Evolutionary conservation across 2,113 vertebrate genomes (phyloP), one percentile per base, ranked within the genome.

Genomic region (Poeciliopsis turrubarensis): DNA sequence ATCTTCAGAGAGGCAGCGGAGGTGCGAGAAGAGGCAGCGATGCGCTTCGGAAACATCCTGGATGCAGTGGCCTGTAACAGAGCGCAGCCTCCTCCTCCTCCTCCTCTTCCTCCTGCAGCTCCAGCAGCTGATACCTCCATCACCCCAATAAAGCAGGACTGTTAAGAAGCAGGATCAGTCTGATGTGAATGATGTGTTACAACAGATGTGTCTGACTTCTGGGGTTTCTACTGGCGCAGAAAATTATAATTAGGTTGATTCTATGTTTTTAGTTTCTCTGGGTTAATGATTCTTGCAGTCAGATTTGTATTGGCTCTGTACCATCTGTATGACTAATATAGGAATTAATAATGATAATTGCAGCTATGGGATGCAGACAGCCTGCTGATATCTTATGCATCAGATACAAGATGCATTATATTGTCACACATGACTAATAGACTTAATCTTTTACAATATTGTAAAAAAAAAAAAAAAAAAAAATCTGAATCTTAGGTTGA

Each of bases 51-150:
- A 66, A 34, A 54, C 81, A 86, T 80, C 78, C 84, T 76, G 81
- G 54, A 75, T 29, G 90, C 89, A 26, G 71, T 77, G 87, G 90
- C 83, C 89, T 87, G 91, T 39, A 78, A 80, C 87, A 11, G 84
- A 82, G 19, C 84, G 68, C 67, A 79, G 74, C 85, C 72, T 54
- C 57, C 85, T 70, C 60, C 78, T 63, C 13, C 41, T 47, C 44
- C 44, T 47, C 44, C 41, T 44, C 3, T 17, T 44, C 41, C 85
- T 70, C 51, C 78, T 60, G 62, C 79, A 54, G 67, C 78, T 87
- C 73, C 83, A 25, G 81, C 92, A 93, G 89, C 90, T 91, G 92
- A 86, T 86, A 60, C 87, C 87, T 79, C 77, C 4, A 60, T 44
- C 66, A 30, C 76, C 72, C 7, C 65, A 75, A 26, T 26, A 26